These are phyloP conservation scores for Lepilemur septentrionalis DNA, from an alignment of 2,797 vertebrate genomes.

Conservation along the genomic window DNA sequence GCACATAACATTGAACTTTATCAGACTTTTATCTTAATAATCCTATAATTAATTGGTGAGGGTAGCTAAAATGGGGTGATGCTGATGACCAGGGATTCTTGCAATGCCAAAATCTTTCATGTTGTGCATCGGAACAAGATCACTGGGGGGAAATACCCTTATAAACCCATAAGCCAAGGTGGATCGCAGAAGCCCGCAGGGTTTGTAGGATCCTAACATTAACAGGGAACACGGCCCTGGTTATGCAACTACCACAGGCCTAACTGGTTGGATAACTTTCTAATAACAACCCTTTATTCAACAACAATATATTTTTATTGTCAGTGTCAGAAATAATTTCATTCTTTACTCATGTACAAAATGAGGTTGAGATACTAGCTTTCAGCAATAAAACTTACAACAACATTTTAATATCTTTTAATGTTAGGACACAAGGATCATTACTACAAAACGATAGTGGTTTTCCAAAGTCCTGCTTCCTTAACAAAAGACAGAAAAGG, in stretches of 20 bases:
- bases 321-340: not conserved
- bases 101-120: not conserved
- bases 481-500: not conserved
- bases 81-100: not conserved
- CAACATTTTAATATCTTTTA: constrained; percentile 18
- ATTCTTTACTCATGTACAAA: constrained; percentile 9
- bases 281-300: not conserved
- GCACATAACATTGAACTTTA: not conserved
- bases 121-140: not conserved
- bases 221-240: constrained; percentile 35
- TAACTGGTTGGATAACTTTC: constrained; percentile 71
- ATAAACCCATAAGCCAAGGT: not conserved
- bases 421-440: not conserved
- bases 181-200: not conserved
- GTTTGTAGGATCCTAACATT: not conserved
- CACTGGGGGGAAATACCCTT: not conserved
- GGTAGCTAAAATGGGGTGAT: not conserved
- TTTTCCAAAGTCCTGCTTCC: not conserved
- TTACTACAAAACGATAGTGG: not conserved
- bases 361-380: not conserved
- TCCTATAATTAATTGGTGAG: not conserved
- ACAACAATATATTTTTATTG: constrained; percentile 35
- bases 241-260: constrained; percentile 35
- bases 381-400: constrained; percentile 1
- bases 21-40: not conserved